Evolutionary conservation across 2,797 vertebrate genomes (phyloP).

Genomic region (Arvicola amphibius): DNA sequence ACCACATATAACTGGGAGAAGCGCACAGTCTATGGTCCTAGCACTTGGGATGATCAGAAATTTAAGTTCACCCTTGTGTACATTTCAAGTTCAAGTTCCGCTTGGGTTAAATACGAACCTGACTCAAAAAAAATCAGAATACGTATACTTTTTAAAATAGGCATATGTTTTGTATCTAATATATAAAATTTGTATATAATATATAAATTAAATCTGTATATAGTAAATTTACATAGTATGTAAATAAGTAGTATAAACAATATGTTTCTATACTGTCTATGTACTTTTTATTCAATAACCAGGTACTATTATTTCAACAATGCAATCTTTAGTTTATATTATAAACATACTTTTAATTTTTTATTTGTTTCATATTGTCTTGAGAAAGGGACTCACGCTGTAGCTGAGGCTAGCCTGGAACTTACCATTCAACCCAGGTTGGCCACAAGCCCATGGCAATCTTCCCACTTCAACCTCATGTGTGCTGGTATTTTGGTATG

Average conservation of each 20-base stretch:
- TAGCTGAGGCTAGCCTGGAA: background rate
- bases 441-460: background rate
- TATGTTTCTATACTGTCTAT: background rate
- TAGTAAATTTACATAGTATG: background rate
- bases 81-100: background rate
- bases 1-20: background rate
- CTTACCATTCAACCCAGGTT: background rate
- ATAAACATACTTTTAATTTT: background rate
- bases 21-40: no score
- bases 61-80: background rate
- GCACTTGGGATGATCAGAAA: background rate
- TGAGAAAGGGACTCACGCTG: background rate
- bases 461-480: background rate
- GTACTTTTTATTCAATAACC: background rate
- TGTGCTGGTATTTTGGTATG: background rate
- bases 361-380: background rate
- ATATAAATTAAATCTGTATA: background rate
- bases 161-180: background rate
- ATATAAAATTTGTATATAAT: background rate
- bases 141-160: background rate
- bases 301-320: constrained; percentile 27
- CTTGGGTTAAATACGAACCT: background rate
- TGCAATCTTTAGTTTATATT: background rate
- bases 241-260: background rate
- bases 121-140: background rate